Evolutionary conservation across 2,797 vertebrate genomes (phyloP), one percentile per base, ranked within the genome.

Genomic region (Danio aesculapii): DNA sequence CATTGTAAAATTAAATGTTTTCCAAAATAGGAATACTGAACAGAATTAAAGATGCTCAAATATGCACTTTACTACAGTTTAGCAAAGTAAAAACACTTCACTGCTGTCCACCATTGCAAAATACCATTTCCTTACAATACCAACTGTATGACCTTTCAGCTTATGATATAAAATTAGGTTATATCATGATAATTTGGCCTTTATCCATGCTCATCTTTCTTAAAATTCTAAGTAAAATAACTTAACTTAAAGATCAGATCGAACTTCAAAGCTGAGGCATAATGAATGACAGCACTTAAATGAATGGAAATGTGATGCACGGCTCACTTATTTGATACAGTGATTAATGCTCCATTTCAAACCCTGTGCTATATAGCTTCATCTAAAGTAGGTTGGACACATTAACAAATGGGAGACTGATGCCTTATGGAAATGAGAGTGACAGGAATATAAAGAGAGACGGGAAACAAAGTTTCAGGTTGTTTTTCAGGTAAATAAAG

Each of bases 311-410:
- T 76, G 74, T 66, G 62, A 68, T 16, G 14, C 63, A 66, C 62
- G 43, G 1, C 43, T 44, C n/a, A 21, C 6, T 49, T 62, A 30
- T 19, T 63, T 75, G 59, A 63, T 58, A 49, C 19, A 17, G 16
- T 75, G 46, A 75, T 75, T 75, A 75, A 75, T 63, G 59, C 30
- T 55, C 39, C 74, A 55, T 76, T 64, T 66, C 61, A 66, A 66
- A 64, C 17, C 17, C 53, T 53, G 47, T 43, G 30, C 12, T 76
- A 64, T 21, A 46, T 55, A 73, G 44, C 16, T 16, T 19, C 10
- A 66, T 64, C 39, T 53, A 66, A 64, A 66, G 62, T 58, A 58
- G 70, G 57, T 67, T 8, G 2, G 52, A 46, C 63, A 67, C 6
- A 2, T 77, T 57, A 46, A 50, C 19, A 78, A 59, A 69, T 49